Conservation (phyloP, 2,113 vertebrate genomes). For the Malurus cyaneus region DNA sequence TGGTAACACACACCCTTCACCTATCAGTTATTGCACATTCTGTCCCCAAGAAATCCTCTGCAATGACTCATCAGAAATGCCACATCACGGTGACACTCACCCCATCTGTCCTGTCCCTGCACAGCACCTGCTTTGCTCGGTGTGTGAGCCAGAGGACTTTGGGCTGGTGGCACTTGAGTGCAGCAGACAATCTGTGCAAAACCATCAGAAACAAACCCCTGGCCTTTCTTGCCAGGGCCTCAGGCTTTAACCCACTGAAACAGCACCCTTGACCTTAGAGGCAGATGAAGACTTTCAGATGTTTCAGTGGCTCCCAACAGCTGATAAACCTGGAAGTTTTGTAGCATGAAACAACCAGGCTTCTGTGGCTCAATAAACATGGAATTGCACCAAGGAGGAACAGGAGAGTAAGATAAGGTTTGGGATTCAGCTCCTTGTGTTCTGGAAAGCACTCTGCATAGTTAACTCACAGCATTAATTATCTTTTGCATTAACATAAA, state of each 20-base stretch:
- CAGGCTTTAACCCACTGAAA: neutral
- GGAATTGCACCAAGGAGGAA: neutral
- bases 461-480: slow-evolving; percentile 10
- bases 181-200: neutral
- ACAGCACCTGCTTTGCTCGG: neutral
- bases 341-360: neutral
- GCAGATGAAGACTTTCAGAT: neutral
- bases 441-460: neutral
- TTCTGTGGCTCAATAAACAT: neutral
- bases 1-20: neutral
- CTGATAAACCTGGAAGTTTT: neutral
- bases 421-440: neutral
- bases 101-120: neutral
- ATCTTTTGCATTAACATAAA: slow-evolving; percentile 26
- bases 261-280: neutral
- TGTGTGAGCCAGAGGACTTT: neutral
- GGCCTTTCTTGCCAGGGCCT: neutral
- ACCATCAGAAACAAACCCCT: neutral
- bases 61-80: neutral
- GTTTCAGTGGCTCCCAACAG: neutral
- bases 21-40: neutral
- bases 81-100: neutral
- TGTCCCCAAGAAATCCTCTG: neutral
- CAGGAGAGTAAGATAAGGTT: neutral
- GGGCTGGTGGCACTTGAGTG: neutral